These are phyloP conservation scores for Tachystola acroxantha DNA, from an alignment of 2,888 invertebrate species.

Conservation along the genomic window DNA sequence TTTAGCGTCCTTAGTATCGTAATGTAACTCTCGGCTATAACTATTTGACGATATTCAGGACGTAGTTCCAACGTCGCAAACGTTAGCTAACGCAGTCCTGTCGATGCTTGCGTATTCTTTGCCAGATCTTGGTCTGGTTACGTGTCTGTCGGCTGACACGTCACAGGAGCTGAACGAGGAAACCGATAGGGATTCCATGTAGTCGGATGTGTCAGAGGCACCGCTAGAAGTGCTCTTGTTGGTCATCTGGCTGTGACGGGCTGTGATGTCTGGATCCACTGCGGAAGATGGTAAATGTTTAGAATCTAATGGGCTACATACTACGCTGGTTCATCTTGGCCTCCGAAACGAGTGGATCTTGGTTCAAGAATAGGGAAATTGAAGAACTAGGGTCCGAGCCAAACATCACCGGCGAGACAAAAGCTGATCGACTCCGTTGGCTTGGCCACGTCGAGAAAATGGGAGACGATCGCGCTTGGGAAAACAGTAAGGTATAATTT, in stretches of 20 bases:
- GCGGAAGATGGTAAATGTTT: constrained; percentile 16
- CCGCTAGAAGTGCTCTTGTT: constrained; percentile 82
- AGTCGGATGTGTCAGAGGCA: constrained; percentile 86
- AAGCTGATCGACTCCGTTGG: no score
- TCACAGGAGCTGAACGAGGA: constrained; percentile 84
- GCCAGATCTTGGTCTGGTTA: constrained; percentile 61
- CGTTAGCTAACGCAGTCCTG: constrained; percentile 43
- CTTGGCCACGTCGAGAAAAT: no score
- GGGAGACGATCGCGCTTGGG: no score
- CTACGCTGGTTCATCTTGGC: no score
- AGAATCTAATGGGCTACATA: no score
- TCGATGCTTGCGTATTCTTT: constrained; percentile 66
- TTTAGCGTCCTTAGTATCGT: not conserved
- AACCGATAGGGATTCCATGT: constrained; percentile 84
- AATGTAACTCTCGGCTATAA: not conserved
- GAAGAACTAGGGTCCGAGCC: no score
- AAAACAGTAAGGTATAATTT: no score
- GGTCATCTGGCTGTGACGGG: constrained; percentile 77
- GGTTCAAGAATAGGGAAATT: no score
- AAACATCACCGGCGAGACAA: no score
- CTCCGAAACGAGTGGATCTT: no score
- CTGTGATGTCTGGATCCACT: constrained; percentile 67
- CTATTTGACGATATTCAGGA: not conserved
- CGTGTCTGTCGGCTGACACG: constrained; percentile 72
- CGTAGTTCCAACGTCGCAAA: constrained; percentile 19